Evolutionary conservation across 53 echinoderm and acorn worm genomes (phyloP), one percentile per base, ranked within the genome.

Genomic region (Apostichopus leukothele): DNA sequence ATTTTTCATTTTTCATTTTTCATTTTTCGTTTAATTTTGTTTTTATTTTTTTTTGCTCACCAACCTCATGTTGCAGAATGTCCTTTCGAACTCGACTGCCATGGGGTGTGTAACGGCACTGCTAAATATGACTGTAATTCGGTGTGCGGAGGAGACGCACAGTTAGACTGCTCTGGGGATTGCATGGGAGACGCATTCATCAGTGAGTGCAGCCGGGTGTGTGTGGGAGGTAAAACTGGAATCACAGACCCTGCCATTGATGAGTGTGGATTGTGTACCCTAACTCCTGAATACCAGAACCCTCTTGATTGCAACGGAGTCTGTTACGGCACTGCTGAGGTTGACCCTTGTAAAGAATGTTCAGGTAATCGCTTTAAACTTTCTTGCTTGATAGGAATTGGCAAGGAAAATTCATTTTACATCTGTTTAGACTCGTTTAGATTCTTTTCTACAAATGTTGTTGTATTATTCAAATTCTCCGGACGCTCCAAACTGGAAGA

Each of bases 341-440:
- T 68, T 11, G 93, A 93, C 75, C 77, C 7, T 4, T 93, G 93
- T 75, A 78, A 79, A 51, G 93, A 86, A 76, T 93, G 93, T 86
- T 86, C 90, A 11, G 93, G 93, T 93, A 81, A 39, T 39, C 39
- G 39, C 39, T 39, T 39, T 39, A 39, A 39, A 39, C 39, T 39
- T 39, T 39, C 39, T 39, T 39, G 2, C 39, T 39, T 39, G 39
- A 39, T 39, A 39, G 39, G 39, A 39, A 39, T 3, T 39, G 39
- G 39, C 2, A 39, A 39, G 39, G 39, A 39, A 39, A 39, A 39
- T 39, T 39, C 39, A 39, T 39, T 39, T 3, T 39, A 39, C 39
- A 39, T 39, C 39, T 39, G 39, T 3, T 39, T 39, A 39, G 39
- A 39, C 39, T 39, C 39, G 39, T 39, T 39, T 39, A 39, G 39